phyloP scores from a whole-genome alignment of 2,797 vertebrate genomes.

The Notamacropus eugenii region DNA sequence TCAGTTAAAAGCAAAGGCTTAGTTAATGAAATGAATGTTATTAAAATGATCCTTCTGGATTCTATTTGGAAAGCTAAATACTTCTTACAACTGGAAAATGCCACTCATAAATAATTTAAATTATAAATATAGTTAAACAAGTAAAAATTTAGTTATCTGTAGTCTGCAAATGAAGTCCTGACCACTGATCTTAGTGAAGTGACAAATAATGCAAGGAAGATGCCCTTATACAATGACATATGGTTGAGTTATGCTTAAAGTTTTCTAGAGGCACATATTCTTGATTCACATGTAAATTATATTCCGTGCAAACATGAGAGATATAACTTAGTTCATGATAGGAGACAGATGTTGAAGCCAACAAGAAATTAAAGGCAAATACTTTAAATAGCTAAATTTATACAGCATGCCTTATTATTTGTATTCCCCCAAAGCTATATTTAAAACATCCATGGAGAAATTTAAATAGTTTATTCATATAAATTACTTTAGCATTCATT shows the following conservation, averaged over 20 bases:
- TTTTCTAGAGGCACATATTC: conserved; percentile 62
- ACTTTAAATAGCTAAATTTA: conserved; percentile 68
- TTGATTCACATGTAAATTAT: conserved; percentile 63
- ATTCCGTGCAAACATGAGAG: conserved; percentile 53
- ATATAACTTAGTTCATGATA: conserved; percentile 69
- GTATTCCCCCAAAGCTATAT: conserved; percentile 64
- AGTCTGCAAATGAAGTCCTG: conserved; percentile 56
- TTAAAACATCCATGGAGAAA: conserved; percentile 53
- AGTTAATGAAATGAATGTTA: conserved; percentile 68
- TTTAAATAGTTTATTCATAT: conserved; percentile 68
- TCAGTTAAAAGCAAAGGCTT: conserved; percentile 58
- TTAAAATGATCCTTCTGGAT: conserved; percentile 72
- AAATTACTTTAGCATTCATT: conserved; percentile 60
- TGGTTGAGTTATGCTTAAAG: conserved; percentile 67
- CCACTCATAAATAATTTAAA: conserved; percentile 73
- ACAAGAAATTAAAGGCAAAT: conserved; percentile 67
- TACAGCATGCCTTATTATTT: conserved; percentile 68
- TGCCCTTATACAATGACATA: conserved; percentile 53
- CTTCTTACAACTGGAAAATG: conserved; percentile 68
- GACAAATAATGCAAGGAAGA: conserved; percentile 51
- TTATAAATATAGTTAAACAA: conserved; percentile 69
- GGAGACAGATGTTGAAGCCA: conserved; percentile 72
- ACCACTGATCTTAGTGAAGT: conserved; percentile 43
- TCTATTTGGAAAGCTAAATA: conserved; percentile 68
- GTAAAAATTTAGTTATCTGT: conserved; percentile 63